phyloP scores from a whole-genome alignment of 2,888 invertebrate genomes.

The Eristalinus aeneus region DNA sequence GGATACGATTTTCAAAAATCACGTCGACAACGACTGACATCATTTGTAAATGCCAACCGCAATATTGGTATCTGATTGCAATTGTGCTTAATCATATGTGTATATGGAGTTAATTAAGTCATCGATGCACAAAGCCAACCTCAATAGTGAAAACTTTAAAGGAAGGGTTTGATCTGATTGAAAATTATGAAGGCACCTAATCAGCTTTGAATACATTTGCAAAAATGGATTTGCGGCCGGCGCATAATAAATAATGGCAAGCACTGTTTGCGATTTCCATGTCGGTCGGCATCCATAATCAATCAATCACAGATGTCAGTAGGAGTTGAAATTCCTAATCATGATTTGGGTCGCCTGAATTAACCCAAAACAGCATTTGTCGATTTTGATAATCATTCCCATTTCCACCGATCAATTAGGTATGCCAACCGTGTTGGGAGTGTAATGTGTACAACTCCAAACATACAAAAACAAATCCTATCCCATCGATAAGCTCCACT shows the following conservation, averaged over 20 bases:
- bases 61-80: background rate
- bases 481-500: too few species aligned
- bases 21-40: background rate
- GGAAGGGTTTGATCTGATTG: background rate
- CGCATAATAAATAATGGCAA: slow-evolving; percentile 29
- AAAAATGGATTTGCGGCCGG: slow-evolving; percentile 24
- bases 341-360: slow-evolving; percentile 4
- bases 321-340: slow-evolving; percentile 34
- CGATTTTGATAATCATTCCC: background rate
- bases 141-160: background rate
- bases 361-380: background rate
- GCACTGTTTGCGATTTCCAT: slow-evolving; percentile 8
- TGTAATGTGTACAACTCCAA: background rate
- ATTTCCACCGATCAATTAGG: background rate
- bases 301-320: slow-evolving; percentile 41
- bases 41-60: background rate
- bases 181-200: slow-evolving; percentile 27
- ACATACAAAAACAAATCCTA: background rate
- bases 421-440: background rate
- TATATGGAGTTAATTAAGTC: background rate
- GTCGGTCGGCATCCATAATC: slow-evolving; percentile 30
- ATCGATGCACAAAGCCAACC: background rate
- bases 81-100: background rate
- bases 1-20: background rate
- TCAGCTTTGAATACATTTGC: slow-evolving; percentile 29